Conservation (phyloP, 1,140 invertebrate species). For the Aphis craccivora region DNA sequence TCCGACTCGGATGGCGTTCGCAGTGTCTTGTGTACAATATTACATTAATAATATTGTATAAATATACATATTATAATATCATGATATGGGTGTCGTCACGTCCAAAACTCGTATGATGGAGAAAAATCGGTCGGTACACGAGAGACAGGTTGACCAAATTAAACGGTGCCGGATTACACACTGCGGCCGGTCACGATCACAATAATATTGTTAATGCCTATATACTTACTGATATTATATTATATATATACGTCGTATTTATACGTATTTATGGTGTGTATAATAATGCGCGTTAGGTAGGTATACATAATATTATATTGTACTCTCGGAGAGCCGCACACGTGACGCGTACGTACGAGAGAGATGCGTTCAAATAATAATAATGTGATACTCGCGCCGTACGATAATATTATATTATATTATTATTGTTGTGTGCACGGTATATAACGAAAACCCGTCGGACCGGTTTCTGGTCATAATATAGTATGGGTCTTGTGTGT, state of each 20-base stretch:
- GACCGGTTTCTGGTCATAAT: conserved; percentile 40
- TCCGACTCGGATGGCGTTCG: neutral
- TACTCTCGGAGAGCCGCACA: neutral
- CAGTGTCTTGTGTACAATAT: neutral
- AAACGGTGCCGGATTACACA: conserved; percentile 8
- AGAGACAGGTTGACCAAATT: conserved; percentile 41
- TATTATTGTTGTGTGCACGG: too few relatives aligned
- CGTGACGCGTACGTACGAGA: too few relatives aligned
- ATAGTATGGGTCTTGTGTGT: neutral
- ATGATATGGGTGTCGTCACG: neutral
- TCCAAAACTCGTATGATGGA: too few relatives aligned
- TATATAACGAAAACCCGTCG: conserved; percentile 14
- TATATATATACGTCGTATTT: too few relatives aligned
- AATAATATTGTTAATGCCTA: conserved; percentile 13
- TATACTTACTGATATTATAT: conserved; percentile 8
- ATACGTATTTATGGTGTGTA: neutral
- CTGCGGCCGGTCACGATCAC: conserved; percentile 7
- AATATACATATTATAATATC: neutral
- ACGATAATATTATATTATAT: conserved; percentile 22
- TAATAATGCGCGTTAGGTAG: neutral
- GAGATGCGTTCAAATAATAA: neutral
- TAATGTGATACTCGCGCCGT: neutral
- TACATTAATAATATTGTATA: neutral
- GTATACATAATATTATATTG: neutral
- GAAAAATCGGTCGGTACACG: neutral